Conservation (phyloP, 2,113 vertebrate genomes). For the Sinocyclocheilus anshuiensis region DNA sequence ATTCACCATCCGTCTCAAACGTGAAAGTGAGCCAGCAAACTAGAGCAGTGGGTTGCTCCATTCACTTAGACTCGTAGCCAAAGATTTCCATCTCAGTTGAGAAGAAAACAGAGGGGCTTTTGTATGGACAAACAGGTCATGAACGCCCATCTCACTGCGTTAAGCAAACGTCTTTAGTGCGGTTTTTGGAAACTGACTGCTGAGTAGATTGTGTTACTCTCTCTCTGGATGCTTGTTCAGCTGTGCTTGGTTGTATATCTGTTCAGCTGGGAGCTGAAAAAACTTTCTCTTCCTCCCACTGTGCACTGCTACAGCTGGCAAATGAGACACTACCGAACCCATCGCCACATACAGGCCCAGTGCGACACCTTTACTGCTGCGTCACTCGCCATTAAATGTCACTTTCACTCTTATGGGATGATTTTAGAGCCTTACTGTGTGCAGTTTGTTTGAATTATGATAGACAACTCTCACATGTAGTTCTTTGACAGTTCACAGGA, state of each 20-base stretch:
- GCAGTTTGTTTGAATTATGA: background rate
- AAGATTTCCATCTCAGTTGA: slow-evolving; percentile 13
- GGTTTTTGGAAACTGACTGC: slow-evolving; percentile 25
- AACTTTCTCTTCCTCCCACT: slow-evolving; percentile 30
- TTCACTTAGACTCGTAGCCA: background rate
- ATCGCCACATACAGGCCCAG: slow-evolving; percentile 19
- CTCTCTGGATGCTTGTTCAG: slow-evolving; percentile 69
- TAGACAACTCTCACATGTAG: background rate
- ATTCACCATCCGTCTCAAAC: slow-evolving; percentile 47
- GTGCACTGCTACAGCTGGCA: slow-evolving; percentile 37
- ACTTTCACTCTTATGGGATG: background rate
- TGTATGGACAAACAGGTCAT: slow-evolving; percentile 38
- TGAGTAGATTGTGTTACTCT: slow-evolving; percentile 33
- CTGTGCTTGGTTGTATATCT: slow-evolving; percentile 60
- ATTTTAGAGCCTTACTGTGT: background rate
- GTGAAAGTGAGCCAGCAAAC: slow-evolving; percentile 15
- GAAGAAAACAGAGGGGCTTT: slow-evolving; percentile 44
- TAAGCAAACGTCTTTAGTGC: slow-evolving; percentile 25
- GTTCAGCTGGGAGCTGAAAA: slow-evolving; percentile 45
- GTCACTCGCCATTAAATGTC: background rate
- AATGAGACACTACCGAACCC: slow-evolving; percentile 18
- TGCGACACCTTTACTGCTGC: slow-evolving; percentile 27
- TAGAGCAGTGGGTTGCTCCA: background rate
- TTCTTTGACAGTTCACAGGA: background rate
- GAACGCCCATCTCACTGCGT: slow-evolving; percentile 16